These are phyloP conservation scores for Dasysyrphus tricinctus DNA, from an alignment of 2,888 invertebrate species.

Conservation along the genomic window DNA sequence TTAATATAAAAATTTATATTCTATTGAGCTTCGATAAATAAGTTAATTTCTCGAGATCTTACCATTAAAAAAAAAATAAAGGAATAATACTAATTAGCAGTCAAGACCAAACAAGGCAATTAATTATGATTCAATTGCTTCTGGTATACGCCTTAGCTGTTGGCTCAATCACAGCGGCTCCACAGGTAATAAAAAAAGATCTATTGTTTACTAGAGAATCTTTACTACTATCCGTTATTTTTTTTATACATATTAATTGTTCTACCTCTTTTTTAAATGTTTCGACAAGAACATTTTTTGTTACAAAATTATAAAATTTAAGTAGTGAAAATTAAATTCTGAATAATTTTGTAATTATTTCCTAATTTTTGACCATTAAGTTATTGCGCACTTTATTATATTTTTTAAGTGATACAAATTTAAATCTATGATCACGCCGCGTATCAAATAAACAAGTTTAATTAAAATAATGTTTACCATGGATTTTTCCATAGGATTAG, in stretches of 20 bases:
- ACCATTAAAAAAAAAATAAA: not conserved
- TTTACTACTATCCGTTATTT: not conserved
- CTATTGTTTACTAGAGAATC: constrained; percentile 1
- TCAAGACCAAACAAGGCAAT: constrained; percentile 13
- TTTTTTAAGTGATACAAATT: not conserved
- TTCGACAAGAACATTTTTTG: not conserved
- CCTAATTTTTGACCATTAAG: not conserved
- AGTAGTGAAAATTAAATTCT: not conserved
- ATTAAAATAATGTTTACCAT: constrained; percentile 24
- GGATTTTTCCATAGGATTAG: constrained; percentile 8
- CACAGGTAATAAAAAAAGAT: constrained; percentile 46
- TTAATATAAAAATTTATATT: not conserved
- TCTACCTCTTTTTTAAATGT: not conserved
- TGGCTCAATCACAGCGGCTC: constrained; percentile 51
- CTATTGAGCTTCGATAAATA: not conserved
- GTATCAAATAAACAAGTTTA: not conserved
- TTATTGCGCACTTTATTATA: not conserved
- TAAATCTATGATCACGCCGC: not conserved
- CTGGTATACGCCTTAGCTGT: constrained; percentile 55
- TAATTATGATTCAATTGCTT: constrained; percentile 58
- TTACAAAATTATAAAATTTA: not conserved
- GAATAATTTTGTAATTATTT: not conserved
- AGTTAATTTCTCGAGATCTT: constrained; percentile 30
- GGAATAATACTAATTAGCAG: constrained; percentile 5
- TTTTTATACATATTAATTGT: not conserved